Base-by-base conservation (phyloP, 2,797 vertebrate species). In the Iguana delicatissima region DNA sequence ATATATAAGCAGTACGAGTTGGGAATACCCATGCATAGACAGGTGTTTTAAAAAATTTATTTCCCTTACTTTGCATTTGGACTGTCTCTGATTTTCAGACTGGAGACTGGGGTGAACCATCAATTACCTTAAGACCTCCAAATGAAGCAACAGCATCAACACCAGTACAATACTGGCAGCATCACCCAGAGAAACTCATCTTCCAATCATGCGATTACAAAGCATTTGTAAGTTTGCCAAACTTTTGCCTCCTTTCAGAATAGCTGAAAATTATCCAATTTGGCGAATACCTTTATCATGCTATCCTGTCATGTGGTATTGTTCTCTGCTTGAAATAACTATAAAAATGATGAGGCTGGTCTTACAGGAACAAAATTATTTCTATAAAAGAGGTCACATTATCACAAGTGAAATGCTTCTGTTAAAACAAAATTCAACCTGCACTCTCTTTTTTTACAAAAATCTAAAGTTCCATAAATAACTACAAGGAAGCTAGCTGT, bases 131-230 rank as follows among this genome's bases (percentile, higher is more conserved):
- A 95, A 97, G 99, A 93, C 99, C 99, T 57, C 99, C 99, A 73
- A 99, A 99, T 50, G 99, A 99, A 97, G 99, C 99, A 85, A 99
- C 99, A 8, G 99, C 99, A 81, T 99, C 99, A 84, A 99, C 99
- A 0, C 99, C 99, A 7, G 99, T 99, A 89, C 99, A 99, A 86
- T 99, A 99, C 89, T 99, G 99, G 99, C 99, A 99, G 90, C 99
- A 99, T 94, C 99, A 99, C 94, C 99, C 99, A 0, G 99, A 99
- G 95, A 99, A 99, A 94, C 99, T 99, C 97, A 99, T 99, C 97
- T 99, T 99, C 97, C 99, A 99, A 96, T 99, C 99, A 0, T 99
- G 99, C 12, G 99, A 99, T 97, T 99, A 99, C 91, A 99, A 99
- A 97, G 99, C 99, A 94, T 99, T 99, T 92, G 99, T 99, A 97